Evolutionary conservation across 2,888 invertebrate species (phyloP).

Genomic region (Dryadula phaetusa): DNA sequence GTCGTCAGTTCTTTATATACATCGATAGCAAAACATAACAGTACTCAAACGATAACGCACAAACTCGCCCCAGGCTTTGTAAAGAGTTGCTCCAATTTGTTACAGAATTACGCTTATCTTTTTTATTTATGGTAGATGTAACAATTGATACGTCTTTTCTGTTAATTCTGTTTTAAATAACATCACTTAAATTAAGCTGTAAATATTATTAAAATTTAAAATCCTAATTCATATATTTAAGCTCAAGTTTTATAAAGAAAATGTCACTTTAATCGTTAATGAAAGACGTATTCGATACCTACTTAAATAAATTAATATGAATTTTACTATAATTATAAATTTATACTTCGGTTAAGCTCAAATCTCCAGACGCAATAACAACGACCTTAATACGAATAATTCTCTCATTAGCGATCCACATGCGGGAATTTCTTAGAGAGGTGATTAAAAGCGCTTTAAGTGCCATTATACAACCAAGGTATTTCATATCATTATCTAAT

Average conservation of each 20-base stretch:
- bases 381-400: slow-evolving; percentile 60
- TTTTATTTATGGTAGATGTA: slow-evolving; percentile 65
- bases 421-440: slow-evolving; percentile 67
- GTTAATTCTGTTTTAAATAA: slow-evolving; percentile 47
- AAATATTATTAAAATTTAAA: not conserved
- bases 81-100: slow-evolving; percentile 55
- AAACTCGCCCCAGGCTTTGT: slow-evolving; percentile 16
- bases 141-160: slow-evolving; percentile 53
- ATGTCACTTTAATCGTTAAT: no score
- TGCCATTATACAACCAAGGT: slow-evolving; percentile 61
- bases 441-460: slow-evolving; percentile 66
- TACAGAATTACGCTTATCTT: slow-evolving; percentile 61
- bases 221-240: not conserved
- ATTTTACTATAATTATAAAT: slow-evolving; percentile 4
- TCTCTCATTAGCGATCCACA: slow-evolving; percentile 58
- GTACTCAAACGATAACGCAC: slow-evolving; percentile 32
- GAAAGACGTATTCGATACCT: no score
- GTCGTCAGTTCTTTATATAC: slow-evolving; percentile 9
- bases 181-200: not conserved
- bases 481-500: slow-evolving; percentile 62
- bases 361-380: slow-evolving; percentile 45
- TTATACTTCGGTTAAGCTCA: slow-evolving; percentile 34
- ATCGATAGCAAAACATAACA: slow-evolving; percentile 28
- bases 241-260: not conserved
- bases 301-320: not conserved